Evolutionary conservation across 2,888 invertebrate species (phyloP), one percentile per base, ranked within the genome.

Genomic region (Phragmatobia fuliginosa): DNA sequence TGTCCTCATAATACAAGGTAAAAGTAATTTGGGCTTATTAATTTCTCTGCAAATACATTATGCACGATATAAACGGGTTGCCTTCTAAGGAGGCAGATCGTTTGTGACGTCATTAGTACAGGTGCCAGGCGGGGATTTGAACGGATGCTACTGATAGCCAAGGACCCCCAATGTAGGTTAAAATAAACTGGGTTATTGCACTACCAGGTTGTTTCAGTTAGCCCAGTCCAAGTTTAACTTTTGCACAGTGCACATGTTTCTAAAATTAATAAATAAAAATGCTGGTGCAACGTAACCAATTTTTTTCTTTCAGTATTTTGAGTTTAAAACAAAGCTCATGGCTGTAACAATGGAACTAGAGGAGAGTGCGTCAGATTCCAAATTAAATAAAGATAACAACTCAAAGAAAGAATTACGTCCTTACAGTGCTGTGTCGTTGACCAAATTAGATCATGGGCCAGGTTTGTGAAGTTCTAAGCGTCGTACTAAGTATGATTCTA

Each of bases 171-270:
- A 94, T 92, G 92, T 95, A 93, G 94, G 95, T 94, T 94, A 94
- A 88, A 90, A 87, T 90, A 92, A 95, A 95, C 88, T 95, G 91
- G 95, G 95, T 95, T 95, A 95, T 92, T 95, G 95, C 94, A 95
- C 94, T 92, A 87, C 84, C 79, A 82, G 84, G 85, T 85, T 90
- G 88, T 87, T 90, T 91, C 88, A 90, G 87, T 83, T 81, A 81
- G 56, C 80, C 80, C 91, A 94, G 92, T 94, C 87, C 84, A 86
- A 84, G 77, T 83, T 80, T 75, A 82, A 82, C 85, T 83, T 79
- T 80, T 82, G 87, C 82, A 78, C 85, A 58, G 88, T 79, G 77
- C 81, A 87, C 86, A 90, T 91, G 91, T 88, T 78, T 79, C 73
- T 83, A 87, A 82, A 81, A 71, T 78, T 76, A 69, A 77, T 67